These are phyloP conservation scores for Protobothrops mucrosquamatus DNA, from an alignment of 2,113 vertebrate species.

Conservation along the genomic window DNA sequence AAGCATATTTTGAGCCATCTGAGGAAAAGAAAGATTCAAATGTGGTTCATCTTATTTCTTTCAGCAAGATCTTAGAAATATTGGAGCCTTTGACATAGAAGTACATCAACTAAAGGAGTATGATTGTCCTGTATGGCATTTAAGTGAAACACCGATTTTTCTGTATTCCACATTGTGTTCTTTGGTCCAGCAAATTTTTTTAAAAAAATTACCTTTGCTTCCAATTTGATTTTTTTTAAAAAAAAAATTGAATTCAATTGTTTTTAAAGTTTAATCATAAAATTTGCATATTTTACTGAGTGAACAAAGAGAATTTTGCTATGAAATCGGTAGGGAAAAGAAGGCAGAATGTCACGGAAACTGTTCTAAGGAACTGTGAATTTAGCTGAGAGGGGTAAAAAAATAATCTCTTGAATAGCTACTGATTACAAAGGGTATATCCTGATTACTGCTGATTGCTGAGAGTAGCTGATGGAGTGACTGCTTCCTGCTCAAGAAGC, in stretches of 20 bases:
- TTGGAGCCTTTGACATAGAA: background rate
- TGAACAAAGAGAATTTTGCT: background rate
- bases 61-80: background rate
- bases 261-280: background rate
- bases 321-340: background rate
- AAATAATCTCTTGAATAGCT: background rate
- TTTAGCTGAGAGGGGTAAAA: background rate
- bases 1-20: background rate
- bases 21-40: background rate
- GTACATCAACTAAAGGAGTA: background rate
- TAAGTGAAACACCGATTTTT: background rate
- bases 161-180: background rate
- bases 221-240: background rate
- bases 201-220: background rate
- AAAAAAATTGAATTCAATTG: background rate
- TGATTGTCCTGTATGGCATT: background rate
- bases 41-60: background rate
- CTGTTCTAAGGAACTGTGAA: background rate
- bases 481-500: background rate
- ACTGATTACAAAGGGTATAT: background rate
- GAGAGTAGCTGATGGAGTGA: background rate
- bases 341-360: background rate
- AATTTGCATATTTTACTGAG: background rate
- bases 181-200: background rate
- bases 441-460: background rate